Conservation (phyloP, 2,113 vertebrate genomes). For the Caranx ignobilis region DNA sequence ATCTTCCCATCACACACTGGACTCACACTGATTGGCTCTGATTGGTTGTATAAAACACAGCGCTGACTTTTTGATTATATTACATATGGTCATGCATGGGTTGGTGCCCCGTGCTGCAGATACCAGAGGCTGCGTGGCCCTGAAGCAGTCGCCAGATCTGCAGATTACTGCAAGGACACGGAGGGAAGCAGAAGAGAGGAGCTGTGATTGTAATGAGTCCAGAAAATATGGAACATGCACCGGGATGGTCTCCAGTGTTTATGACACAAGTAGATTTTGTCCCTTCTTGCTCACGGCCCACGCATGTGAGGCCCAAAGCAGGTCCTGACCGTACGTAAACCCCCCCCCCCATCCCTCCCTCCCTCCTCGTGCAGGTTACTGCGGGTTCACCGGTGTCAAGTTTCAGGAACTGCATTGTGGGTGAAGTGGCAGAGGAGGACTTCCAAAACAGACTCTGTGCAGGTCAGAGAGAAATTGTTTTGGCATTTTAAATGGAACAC, state of each 20-base stretch:
- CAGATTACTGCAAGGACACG: conserved; percentile 65
- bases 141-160: conserved; percentile 38
- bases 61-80: conserved; percentile 85
- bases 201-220: conserved; percentile 71
- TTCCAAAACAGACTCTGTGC: conserved; percentile 70
- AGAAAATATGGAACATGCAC: conserved; percentile 63
- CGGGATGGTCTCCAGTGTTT: conserved; percentile 50
- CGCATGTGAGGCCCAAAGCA: conserved; percentile 56
- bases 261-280: conserved; percentile 48
- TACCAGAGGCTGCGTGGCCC: conserved; percentile 51
- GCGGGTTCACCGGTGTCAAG: conserved; percentile 69
- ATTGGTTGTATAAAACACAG: conserved; percentile 86
- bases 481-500: conserved; percentile 84
- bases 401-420: conserved; percentile 68
- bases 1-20: conserved; percentile 58
- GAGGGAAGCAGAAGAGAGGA: background rate
- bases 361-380: conserved; percentile 47
- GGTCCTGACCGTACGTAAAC: conserved; percentile 28
- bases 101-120: conserved; percentile 71
- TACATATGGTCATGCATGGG: conserved; percentile 77
- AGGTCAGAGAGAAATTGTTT: conserved; percentile 70
- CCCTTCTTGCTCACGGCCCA: conserved; percentile 25
- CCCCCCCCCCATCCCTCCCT: background rate
- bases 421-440: conserved; percentile 58
- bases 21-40: conserved; percentile 81